Evolutionary conservation across 2,888 invertebrate species (phyloP), one percentile per base, ranked within the genome.

Genomic region (Sesia bembeciformis): DNA sequence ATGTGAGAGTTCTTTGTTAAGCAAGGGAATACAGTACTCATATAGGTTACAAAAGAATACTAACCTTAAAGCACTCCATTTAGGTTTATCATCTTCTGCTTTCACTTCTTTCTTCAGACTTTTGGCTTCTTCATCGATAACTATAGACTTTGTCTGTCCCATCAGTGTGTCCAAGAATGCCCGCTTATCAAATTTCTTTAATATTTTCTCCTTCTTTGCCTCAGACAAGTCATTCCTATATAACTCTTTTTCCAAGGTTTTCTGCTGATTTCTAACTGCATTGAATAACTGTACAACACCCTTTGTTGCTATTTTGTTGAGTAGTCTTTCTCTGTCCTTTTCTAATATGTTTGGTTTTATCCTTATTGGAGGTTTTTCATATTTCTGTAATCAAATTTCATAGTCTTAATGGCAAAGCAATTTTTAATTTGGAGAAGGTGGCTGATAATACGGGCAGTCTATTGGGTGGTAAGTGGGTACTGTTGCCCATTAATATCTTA

Each of bases 261-360:
- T 95, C 78, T 97, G 97, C 77, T 97, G 97, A 64, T 93, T 91
- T 67, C 92, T 93, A 0, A 98, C 97, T 41, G 96, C 95, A 90
- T 98, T 98, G 70, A 97, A 98, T 59, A 98, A 85, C 74, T 97
- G 97, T 0, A 98, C 97, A 0, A 97, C 97, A 69, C 97, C 98
- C 76, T 95, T 95, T 43, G 97, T 97, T 5, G 97, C 97, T 66
- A 97, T 95, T 90, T 94, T 96, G 42, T 93, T 88, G 52, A 98
- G 78, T 56, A 91, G 84, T 64, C 93, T 92, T 79, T 98, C 97
- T 62, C 93, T 91, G 55, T 95, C 95, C 66, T 93, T 93, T 63
- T 97, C 95, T 61, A 93, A 79, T 61, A 93, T 90, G 56, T 93
- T 92, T 50, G 97, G 97, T 84, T 95, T 97, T 0, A 92, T 79